Base-by-base conservation (phyloP, 2,888 invertebrate genomes). In the Hipparchia semele region DNA sequence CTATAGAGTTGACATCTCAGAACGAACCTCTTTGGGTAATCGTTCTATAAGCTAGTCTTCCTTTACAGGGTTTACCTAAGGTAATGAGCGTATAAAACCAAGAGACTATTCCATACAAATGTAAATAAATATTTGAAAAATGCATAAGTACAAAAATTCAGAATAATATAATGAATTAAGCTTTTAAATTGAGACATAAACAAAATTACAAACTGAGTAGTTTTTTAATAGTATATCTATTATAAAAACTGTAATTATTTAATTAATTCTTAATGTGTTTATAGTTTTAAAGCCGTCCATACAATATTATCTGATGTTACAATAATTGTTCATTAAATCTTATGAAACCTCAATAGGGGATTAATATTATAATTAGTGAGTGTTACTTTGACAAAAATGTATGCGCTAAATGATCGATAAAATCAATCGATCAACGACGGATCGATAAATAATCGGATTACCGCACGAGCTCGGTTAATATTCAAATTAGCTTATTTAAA, bases 391-490 rank as follows among this genome's bases (percentile, higher is more conserved):
- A 75, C 76, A 73, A 72, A 75, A 74, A 73, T 72, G 70, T 39
- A 69, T 69, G 61, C 45, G 75, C 75, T 75, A 71, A 73, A 67
- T 74, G 76, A 74, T 72, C 74, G 75, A 76, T 78, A 74, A 78
- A 76, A 76, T 76, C 77, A 70, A 75, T 72, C 74, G 74, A 77
- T 77, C 77, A 75, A 70, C 72, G 73, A 76, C 70, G 70, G 69
- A 70, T 67, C 74, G 72, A 67, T 78, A 76, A 78, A 67, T 78
- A 76, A 78, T 78, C 78, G 74, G 77, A 76, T 78, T 76, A 77
- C 39, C 67, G 66, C 70, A 51, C 65, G 67, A 61, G 64, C 70
- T 60, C 54, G 69, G 70, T 49, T 64, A 46, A 62, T 68, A 73
- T 67, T 70, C 51, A 70, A 62, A 67, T 73, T 33, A 70, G 69